phyloP scores from a whole-genome alignment of 2,888 invertebrate species.

The Dorcus hopei region DNA sequence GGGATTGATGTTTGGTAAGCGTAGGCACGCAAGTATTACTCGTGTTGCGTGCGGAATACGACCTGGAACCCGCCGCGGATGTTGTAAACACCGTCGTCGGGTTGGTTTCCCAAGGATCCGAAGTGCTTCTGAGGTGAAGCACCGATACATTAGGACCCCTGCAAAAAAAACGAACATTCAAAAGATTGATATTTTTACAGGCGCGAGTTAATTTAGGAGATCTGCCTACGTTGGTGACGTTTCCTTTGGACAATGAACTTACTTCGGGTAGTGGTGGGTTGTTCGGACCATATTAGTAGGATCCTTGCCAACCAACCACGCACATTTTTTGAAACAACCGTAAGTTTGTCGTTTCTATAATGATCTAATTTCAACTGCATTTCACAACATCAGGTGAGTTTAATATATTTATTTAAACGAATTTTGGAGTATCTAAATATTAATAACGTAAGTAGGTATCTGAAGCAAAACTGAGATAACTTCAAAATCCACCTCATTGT shows the following conservation, averaged over 20 bases:
- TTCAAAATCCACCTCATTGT: no score
- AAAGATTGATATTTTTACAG: no score
- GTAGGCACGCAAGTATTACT: slow-evolving; percentile 31
- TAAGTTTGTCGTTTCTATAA: neutral
- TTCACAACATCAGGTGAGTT: neutral
- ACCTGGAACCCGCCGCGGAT: slow-evolving; percentile 33
- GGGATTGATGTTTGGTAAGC: slow-evolving; percentile 42
- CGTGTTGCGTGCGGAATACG: slow-evolving; percentile 32
- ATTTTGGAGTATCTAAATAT: neutral
- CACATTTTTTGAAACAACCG: neutral
- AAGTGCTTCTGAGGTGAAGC: slow-evolving; percentile 54
- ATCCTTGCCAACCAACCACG: slow-evolving; percentile 3
- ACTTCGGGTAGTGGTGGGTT: slow-evolving; percentile 11
- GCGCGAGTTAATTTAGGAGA: slow-evolving; percentile 1
- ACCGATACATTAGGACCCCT: slow-evolving; percentile 58
- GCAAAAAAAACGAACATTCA: slow-evolving; percentile 28
- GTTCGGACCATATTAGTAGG: neutral
- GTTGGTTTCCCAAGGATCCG: slow-evolving; percentile 55
- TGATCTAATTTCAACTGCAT: neutral
- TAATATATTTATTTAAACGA: neutral
- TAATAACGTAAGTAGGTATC: no score
- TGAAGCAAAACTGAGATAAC: no score
- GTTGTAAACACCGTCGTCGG: slow-evolving; percentile 45
- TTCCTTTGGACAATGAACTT: slow-evolving; percentile 26
- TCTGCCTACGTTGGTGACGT: slow-evolving; percentile 14